phyloP scores from a whole-genome alignment of 1,140 invertebrate species.

The Mycetomoellerius zeteki region DNA sequence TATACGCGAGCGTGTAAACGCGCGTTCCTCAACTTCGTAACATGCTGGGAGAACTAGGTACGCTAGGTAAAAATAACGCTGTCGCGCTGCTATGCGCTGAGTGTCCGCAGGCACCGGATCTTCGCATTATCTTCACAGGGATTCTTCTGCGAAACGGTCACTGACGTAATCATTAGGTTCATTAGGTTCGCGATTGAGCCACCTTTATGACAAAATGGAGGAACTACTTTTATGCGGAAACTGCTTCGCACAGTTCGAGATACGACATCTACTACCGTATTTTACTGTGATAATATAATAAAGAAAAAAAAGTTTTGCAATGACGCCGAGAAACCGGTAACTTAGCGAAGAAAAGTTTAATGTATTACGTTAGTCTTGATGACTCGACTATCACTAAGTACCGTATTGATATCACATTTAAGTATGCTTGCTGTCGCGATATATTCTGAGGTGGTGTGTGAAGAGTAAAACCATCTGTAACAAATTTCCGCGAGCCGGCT shows the following conservation, averaged over 20 bases:
- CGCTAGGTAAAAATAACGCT: constrained; percentile 61
- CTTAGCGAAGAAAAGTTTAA: not conserved
- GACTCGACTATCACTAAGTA: not conserved
- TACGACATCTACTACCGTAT: not conserved
- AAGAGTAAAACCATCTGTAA: constrained; percentile 46
- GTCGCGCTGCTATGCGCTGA: constrained; percentile 40
- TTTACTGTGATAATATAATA: constrained; percentile 2
- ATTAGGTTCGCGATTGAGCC: constrained; percentile 22
- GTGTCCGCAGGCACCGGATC: constrained; percentile 22
- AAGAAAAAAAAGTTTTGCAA: constrained; percentile 8
- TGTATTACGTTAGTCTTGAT: not conserved
- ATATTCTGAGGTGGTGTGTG: constrained; percentile 24
- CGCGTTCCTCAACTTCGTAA: constrained; percentile 70
- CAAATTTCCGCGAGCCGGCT: constrained; percentile 51
- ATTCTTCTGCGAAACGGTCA: constrained; percentile 38
- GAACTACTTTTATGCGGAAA: not conserved
- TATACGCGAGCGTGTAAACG: constrained; percentile 72
- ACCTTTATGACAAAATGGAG: constrained; percentile 1
- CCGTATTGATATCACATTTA: not conserved
- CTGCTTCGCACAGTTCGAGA: not conserved
- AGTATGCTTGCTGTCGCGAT: not conserved
- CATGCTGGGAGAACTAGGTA: constrained; percentile 31
- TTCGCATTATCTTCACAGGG: constrained; percentile 63
- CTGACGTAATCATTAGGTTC: constrained; percentile 19
- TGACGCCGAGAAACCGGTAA: not conserved